phyloP scores from a whole-genome alignment of 1,140 invertebrate genomes.

The Microplitis mediator region DNA sequence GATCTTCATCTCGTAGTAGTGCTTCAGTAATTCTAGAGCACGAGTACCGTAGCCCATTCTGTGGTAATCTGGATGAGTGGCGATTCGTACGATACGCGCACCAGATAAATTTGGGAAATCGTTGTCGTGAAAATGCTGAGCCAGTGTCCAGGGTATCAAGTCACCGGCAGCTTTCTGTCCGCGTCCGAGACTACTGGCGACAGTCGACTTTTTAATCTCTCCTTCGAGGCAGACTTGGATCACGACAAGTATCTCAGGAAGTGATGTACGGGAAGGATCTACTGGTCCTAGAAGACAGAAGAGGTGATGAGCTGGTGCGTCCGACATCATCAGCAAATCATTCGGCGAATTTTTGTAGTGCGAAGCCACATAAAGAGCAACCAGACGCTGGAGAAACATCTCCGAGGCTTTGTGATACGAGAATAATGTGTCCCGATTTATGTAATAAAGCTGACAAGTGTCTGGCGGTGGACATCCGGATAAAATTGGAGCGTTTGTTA shows the following conservation, averaged over 20 bases:
- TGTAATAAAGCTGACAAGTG: slow-evolving; percentile 88
- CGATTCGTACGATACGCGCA: slow-evolving; percentile 75
- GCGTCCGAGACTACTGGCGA: slow-evolving; percentile 78
- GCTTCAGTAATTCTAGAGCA: slow-evolving; percentile 81
- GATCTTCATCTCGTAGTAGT: slow-evolving; percentile 90
- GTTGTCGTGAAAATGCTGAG: slow-evolving; percentile 75
- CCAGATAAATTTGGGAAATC: slow-evolving; percentile 76
- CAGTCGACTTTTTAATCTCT: slow-evolving; percentile 81
- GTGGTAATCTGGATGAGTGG: slow-evolving; percentile 97
- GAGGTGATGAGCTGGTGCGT: slow-evolving; percentile 97
- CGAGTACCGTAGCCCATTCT: slow-evolving; percentile 93
- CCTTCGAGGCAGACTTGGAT: slow-evolving; percentile 96
- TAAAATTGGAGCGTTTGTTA: slow-evolving; percentile 67
- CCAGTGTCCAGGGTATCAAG: slow-evolving; percentile 82
- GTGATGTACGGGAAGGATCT: slow-evolving; percentile 69
- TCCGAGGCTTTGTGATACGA: slow-evolving; percentile 97
- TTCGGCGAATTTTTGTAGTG: slow-evolving; percentile 99
- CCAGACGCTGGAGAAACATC: slow-evolving; percentile 88
- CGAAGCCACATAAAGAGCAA: slow-evolving; percentile 93
- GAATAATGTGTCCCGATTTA: slow-evolving; percentile 94
- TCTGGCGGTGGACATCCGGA: slow-evolving; percentile 87
- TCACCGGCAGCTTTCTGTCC: slow-evolving; percentile 93
- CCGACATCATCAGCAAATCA: slow-evolving; percentile 98
- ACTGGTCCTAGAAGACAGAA: slow-evolving; percentile 94
- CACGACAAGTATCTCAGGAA: slow-evolving; percentile 92